phyloP scores from a whole-genome alignment of 2,113 vertebrate genomes.

The Neogobius melanostomus region DNA sequence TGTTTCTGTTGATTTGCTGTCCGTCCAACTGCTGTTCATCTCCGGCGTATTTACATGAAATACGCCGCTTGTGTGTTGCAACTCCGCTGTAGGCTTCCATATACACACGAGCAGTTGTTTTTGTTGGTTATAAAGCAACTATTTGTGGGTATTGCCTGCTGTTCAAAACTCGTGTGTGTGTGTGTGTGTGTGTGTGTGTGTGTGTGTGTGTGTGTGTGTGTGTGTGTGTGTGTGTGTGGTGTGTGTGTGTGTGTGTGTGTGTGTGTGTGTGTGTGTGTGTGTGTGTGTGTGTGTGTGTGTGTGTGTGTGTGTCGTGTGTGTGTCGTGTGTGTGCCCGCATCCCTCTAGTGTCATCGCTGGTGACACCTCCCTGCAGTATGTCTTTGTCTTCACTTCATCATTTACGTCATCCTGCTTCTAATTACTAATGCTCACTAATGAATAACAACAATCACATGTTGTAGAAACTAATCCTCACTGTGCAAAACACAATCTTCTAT shows the following conservation, averaged over 20 bases:
- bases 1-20: constrained; percentile 61
- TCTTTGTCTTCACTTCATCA: constrained; percentile 5
- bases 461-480: not conserved
- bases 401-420: not conserved
- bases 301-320: not conserved
- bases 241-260: no score
- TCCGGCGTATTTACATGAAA: constrained; percentile 61
- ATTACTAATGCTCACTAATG: not conserved
- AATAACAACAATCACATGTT: not conserved
- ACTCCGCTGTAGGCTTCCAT: constrained; percentile 22
- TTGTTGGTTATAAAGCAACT: constrained; percentile 37
- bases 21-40: constrained; percentile 53
- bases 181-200: constrained; percentile 1
- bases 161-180: not conserved
- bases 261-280: constrained; percentile 2
- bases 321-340: constrained; percentile 5
- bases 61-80: constrained; percentile 29
- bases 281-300: constrained; percentile 3
- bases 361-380: not conserved
- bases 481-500: not conserved
- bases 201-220: constrained; percentile 3
- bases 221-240: not conserved
- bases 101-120: constrained; percentile 17
- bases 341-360: constrained; percentile 2
- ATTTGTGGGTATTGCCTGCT: constrained; percentile 8